These are phyloP conservation scores for Penaeus chinensis DNA, from an alignment of 1,140 invertebrate species.

Conservation along the genomic window DNA sequence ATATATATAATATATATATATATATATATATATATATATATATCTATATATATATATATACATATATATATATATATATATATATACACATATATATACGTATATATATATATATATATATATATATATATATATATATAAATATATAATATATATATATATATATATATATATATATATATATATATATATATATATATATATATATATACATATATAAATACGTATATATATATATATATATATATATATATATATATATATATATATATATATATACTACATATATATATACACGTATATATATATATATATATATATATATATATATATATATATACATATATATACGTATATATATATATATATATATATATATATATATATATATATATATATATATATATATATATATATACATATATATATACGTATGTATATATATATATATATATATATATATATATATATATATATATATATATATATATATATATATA, in stretches of 20 bases:
- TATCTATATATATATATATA: too few relatives aligned
- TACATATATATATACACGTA: not conserved
- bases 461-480: constrained; percentile 20
- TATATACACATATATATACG: too few relatives aligned
- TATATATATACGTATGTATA: not conserved
- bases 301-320: not conserved
- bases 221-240: too few relatives aligned
- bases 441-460: not conserved
- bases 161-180: constrained; percentile 12
- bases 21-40: too few relatives aligned
- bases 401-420: not conserved
- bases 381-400: not conserved
- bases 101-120: too few relatives aligned
- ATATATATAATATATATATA: too few relatives aligned
- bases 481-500: constrained; percentile 15
- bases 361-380: constrained; percentile 9
- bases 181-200: constrained; percentile 12
- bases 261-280: constrained; percentile 1
- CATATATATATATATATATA: too few relatives aligned
- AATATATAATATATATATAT: too few relatives aligned
- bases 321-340: constrained; percentile 11
- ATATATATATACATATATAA: too few relatives aligned
- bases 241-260: constrained; percentile 12
- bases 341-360: not conserved
- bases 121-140: too few relatives aligned